Base-by-base conservation (phyloP, 2,797 vertebrate genomes). In the Microcaecilia unicolor region DNA sequence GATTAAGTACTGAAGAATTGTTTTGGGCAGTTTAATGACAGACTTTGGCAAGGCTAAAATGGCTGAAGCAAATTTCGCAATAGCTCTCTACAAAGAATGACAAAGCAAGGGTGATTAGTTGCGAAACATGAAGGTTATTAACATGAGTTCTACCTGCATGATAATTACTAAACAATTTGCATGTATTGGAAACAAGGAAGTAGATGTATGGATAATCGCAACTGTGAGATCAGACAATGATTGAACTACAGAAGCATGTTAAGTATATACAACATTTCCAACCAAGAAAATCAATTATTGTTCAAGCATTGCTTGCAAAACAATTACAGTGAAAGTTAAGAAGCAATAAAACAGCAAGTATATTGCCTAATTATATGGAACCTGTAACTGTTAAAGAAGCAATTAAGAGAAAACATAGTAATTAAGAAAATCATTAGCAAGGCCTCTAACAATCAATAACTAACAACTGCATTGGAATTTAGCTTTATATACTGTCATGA, bases 21-120 rank as follows among this genome's bases (percentile, higher is more conserved):
- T 96, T 97, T 94, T 98, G 74, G 96, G 96, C 67, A 99, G 91
- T 84, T 93, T 99, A 88, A 99, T 89, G 81, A 99, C 62, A 87
- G 96, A 97, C 81, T 81, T 94, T 80, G 96, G 93, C 80, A 99
- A 89, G 85, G 96, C 96, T 88, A 99, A 79, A 76, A 99, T 73
- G 59, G 96, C 94, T 53, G 93, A 94, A 51, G 89, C 86, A 90
- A 99, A 99, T 84, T 96, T 99, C 78, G 91, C 88, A 72, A 97
- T 92, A 68, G 96, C 96, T 89, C 90, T 91, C 96, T 99, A 88
- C 48, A 79, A 84, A 82, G 81, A 86, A 78, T 70, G 78, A 90
- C 72, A 92, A 78, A 87, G 84, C 61, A 62, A 78, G 56, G 83
- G 48, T 42, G 50, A 59, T 85, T 83, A 86, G 78, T 80, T 75